Evolutionary conservation across 2,888 invertebrate species (phyloP).

Genomic region (Agrotis segetum): DNA sequence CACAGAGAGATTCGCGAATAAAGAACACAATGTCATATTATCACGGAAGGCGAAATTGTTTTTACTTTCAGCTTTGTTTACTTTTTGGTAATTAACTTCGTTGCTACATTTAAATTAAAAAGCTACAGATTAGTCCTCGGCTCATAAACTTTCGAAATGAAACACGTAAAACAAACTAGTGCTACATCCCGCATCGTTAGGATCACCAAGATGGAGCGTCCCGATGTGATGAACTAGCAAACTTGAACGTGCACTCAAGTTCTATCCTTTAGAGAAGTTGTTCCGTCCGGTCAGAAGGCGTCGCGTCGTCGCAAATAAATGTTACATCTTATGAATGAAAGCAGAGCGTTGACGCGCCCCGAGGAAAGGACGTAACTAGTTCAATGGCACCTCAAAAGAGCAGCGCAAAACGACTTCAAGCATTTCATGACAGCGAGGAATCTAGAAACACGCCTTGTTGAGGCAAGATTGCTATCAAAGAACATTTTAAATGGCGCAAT

Average conservation of each 20-base stretch:
- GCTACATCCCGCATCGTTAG: slow-evolving; percentile 30
- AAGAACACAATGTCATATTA: slow-evolving; percentile 56
- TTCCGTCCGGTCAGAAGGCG: slow-evolving; percentile 26
- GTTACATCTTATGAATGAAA: slow-evolving; percentile 33
- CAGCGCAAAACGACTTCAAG: slow-evolving; percentile 36
- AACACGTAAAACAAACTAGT: slow-evolving; percentile 22
- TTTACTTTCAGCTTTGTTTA: slow-evolving; percentile 54
- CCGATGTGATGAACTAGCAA: slow-evolving; percentile 37
- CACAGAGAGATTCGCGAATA: slow-evolving; percentile 55
- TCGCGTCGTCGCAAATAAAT: slow-evolving; percentile 39
- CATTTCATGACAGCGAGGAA: slow-evolving; percentile 42
- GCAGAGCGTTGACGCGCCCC: slow-evolving; percentile 19
- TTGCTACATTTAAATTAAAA: slow-evolving; percentile 56
- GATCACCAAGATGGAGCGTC: slow-evolving; percentile 10
- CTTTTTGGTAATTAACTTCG: slow-evolving; percentile 48
- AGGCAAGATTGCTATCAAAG: slow-evolving; percentile 59
- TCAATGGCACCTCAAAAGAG: slow-evolving; percentile 50
- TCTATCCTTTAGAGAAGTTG: slow-evolving; percentile 28
- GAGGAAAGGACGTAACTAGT: slow-evolving; percentile 36
- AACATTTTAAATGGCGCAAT: slow-evolving; percentile 51
- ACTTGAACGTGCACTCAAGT: slow-evolving; percentile 40
- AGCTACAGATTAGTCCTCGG: slow-evolving; percentile 37
- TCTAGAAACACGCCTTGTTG: slow-evolving; percentile 53
- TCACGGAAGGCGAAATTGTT: slow-evolving; percentile 48
- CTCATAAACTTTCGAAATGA: slow-evolving; percentile 32